Conservation (phyloP, 2,113 vertebrate genomes). For the Cyphomyrus discorhynchus region DNA sequence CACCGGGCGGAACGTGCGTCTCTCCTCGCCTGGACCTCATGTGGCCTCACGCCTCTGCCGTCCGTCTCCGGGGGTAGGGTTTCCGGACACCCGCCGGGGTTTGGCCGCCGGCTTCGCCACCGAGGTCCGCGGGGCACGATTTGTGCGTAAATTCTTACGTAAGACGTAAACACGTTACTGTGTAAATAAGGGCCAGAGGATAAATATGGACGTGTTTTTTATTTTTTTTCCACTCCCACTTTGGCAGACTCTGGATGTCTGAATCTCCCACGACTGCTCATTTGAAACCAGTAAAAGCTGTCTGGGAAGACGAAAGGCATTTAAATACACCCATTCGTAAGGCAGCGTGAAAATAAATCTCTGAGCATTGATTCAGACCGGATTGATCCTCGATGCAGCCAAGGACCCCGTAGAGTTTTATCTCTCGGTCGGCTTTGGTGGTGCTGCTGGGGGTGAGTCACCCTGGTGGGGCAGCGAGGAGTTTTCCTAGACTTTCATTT, state of each 20-base stretch:
- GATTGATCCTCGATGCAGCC: not conserved
- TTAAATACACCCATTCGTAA: not conserved
- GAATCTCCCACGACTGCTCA: not conserved
- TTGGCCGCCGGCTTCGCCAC: not conserved
- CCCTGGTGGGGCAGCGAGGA: not conserved
- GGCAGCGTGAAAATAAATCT: not conserved
- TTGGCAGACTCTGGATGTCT: not conserved
- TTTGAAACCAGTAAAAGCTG: conserved; percentile 10
- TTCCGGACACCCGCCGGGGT: not conserved
- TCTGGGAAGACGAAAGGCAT: not conserved
- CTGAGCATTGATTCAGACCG: not conserved
- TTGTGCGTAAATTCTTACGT: not conserved
- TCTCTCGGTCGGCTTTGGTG: not conserved
- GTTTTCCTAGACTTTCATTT: not conserved
- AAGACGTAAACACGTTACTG: not conserved
- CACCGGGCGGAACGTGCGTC: not conserved
- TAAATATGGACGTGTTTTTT: not conserved
- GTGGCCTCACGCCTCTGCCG: not conserved
- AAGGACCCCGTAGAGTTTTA: not conserved
- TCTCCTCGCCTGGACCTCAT: not conserved
- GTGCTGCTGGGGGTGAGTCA: not conserved
- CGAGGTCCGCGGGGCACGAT: not conserved
- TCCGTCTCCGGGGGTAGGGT: not conserved
- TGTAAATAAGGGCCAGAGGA: not conserved
- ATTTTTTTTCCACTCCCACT: not conserved